phyloP scores from a whole-genome alignment of 1,140 invertebrate genomes.

The Leptonema lineaticorne region DNA sequence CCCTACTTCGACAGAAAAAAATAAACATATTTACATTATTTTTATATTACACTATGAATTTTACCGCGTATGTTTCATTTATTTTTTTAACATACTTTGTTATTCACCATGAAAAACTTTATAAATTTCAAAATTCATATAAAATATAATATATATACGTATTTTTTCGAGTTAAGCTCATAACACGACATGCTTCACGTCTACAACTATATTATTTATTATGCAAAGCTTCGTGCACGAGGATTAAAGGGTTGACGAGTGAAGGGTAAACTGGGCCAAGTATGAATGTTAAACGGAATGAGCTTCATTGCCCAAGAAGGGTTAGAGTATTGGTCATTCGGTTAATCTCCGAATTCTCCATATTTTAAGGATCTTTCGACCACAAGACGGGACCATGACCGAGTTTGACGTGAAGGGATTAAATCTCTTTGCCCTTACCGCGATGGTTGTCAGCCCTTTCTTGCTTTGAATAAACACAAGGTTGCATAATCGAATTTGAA shows the following conservation, averaged over 20 bases:
- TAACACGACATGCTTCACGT: neutral
- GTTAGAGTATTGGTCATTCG: neutral
- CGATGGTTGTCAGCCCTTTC: neutral
- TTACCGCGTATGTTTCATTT: neutral
- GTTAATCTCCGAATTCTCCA: neutral
- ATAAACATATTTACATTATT: no score
- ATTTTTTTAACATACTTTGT: no score
- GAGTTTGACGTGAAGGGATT: slow-evolving; percentile 17
- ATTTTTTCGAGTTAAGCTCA: neutral
- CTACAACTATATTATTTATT: neutral
- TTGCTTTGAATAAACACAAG: no score
- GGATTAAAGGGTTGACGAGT: neutral
- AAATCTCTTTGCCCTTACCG: slow-evolving; percentile 2
- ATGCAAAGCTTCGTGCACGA: neutral
- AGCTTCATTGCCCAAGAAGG: neutral
- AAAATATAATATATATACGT: no score
- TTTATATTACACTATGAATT: no score
- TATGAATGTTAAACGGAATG: neutral
- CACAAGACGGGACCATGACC: slow-evolving; percentile 4
- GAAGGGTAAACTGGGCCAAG: neutral
- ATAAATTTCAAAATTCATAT: no score
- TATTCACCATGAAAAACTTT: no score
- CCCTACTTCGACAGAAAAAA: no score
- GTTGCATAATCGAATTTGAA: no score
- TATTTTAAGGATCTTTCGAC: neutral